phyloP scores from a whole-genome alignment of 2,797 vertebrate genomes.

The Spea hammondii region DNA sequence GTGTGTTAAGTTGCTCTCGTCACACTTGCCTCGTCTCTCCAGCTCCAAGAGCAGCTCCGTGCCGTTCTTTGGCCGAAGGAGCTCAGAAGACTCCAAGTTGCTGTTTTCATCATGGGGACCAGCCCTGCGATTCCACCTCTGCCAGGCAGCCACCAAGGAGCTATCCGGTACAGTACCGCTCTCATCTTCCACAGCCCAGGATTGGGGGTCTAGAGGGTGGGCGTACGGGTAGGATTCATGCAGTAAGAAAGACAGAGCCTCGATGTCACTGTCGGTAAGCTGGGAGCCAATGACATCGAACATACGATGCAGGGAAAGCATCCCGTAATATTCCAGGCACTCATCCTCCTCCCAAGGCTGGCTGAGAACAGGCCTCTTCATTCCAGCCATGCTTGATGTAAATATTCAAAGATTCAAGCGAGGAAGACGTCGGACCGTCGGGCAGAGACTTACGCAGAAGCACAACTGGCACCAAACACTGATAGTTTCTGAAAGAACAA shows the following conservation, averaged over 20 bases:
- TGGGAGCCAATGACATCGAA: constrained; percentile 87
- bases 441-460: no score
- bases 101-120: constrained; percentile 38
- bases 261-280: constrained; percentile 79
- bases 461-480: no score
- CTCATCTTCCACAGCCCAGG: constrained; percentile 67
- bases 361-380: constrained; percentile 58
- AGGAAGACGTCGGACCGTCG: no score
- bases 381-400: constrained; percentile 61
- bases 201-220: constrained; percentile 74
- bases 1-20: constrained; percentile 78
- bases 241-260: constrained; percentile 83
- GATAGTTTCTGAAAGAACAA: no score
- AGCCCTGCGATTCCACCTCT: constrained; percentile 36
- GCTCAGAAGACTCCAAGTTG: constrained; percentile 48
- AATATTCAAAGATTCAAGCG: neutral
- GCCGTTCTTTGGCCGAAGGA: constrained; percentile 72
- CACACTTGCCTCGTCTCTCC: constrained; percentile 77
- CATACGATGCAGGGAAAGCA: constrained; percentile 84
- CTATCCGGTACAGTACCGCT: constrained; percentile 61
- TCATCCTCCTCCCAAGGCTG: constrained; percentile 84
- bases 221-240: constrained; percentile 71
- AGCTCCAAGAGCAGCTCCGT: constrained; percentile 80
- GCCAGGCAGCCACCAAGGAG: constrained; percentile 70
- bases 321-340: constrained; percentile 82